A percentile compares a stretch with the other conserved stretches of the same genome.
Evolutionary conservation across 23 tunicate species (phyloP).

Genomic region (Aplidium turbinatum): DNA sequence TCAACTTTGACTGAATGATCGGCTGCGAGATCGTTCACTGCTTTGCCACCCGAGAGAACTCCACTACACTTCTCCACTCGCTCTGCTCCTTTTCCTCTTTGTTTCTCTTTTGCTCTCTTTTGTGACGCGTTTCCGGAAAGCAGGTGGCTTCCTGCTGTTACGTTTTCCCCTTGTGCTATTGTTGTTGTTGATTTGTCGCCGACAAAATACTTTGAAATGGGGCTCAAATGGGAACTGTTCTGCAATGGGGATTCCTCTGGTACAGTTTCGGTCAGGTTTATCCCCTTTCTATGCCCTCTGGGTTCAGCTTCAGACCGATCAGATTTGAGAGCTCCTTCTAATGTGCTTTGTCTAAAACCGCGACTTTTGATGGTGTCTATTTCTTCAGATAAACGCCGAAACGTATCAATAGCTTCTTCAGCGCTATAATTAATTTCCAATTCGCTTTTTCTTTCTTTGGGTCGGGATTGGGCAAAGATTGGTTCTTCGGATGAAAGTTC

Average conservation of each 20-base stretch:
- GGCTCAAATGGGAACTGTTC: too few relatives aligned
- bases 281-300: too few relatives aligned
- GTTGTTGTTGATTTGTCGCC: too few relatives aligned
- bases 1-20: too few relatives aligned
- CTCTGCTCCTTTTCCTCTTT: slow-evolving; percentile 3
- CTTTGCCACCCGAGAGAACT: neutral
- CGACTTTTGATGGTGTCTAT: slow-evolving; percentile 34
- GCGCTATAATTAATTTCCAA: slow-evolving; percentile 35
- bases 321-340: neutral
- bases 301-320: too few relatives aligned
- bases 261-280: too few relatives aligned
- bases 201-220: too few relatives aligned
- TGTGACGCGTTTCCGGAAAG: slow-evolving; percentile 3
- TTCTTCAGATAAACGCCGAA: slow-evolving; percentile 47
- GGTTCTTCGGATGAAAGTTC: too few relatives aligned
- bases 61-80: neutral
- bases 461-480: too few relatives aligned
- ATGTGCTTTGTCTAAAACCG: slow-evolving; percentile 42
- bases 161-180: slow-evolving; percentile 4
- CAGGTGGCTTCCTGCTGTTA: neutral
- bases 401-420: slow-evolving; percentile 63
- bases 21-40: neutral
- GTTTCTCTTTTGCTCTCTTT: slow-evolving; percentile 15
- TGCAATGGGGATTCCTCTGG: too few relatives aligned
- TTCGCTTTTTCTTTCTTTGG: slow-evolving; percentile 1